These are phyloP conservation scores for Hoplostethus mediterraneus DNA, from an alignment of 2,797 vertebrate species.

Conservation along the genomic window DNA sequence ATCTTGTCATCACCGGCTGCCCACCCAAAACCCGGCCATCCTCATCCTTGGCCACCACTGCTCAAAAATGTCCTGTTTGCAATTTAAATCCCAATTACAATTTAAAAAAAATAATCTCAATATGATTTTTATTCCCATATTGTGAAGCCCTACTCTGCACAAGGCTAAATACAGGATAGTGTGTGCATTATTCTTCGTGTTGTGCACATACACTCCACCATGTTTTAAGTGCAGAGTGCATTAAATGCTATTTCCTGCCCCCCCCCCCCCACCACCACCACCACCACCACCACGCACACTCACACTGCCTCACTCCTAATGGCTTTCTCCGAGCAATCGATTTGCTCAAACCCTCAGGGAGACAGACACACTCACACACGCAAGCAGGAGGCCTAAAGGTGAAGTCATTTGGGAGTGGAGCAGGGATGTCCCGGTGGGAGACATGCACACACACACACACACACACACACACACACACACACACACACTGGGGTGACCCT, in stretches of 20 bases:
- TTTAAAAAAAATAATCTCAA: too few species aligned
- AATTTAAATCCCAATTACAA: too few species aligned
- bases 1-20: too few species aligned
- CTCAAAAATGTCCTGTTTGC: too few species aligned
- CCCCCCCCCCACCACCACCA: neutral
- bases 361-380: constrained; percentile 24
- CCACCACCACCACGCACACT: constrained; percentile 29
- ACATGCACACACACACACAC: constrained; percentile 4
- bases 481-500: constrained; percentile 31
- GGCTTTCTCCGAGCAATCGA: constrained; percentile 51
- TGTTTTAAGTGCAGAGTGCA: constrained; percentile 61
- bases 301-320: constrained; percentile 45
- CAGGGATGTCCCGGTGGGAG: constrained; percentile 14
- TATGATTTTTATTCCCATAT: too few species aligned
- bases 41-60: too few species aligned
- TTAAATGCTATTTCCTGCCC: constrained; percentile 49
- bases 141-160: too few species aligned
- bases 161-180: neutral
- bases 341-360: constrained; percentile 34
- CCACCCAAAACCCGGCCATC: too few species aligned
- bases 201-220: constrained; percentile 1
- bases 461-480: constrained; percentile 5
- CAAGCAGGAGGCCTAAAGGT: constrained; percentile 24
- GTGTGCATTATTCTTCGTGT: neutral
- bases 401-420: constrained; percentile 16